Evolutionary conservation across 2,888 invertebrate genomes (phyloP).

Genomic region (Lepidocyrtinus sp.): DNA sequence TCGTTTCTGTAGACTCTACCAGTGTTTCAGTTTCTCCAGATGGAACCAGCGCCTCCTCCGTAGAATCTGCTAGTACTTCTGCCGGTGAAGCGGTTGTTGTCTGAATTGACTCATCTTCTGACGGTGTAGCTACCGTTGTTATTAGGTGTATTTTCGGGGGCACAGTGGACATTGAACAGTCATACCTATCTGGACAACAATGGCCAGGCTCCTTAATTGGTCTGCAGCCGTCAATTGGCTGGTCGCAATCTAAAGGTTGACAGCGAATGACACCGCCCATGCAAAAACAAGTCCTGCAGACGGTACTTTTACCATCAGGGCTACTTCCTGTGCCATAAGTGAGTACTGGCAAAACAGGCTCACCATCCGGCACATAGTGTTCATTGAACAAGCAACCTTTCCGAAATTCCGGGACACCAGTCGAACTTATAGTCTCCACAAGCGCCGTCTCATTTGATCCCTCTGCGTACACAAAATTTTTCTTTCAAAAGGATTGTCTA

Average conservation of each 20-base stretch:
- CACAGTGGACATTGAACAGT: conserved; percentile 40
- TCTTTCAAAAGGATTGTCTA: too few species aligned
- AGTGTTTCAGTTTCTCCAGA: too few species aligned
- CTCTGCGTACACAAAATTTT: too few species aligned
- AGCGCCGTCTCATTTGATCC: conserved; percentile 67
- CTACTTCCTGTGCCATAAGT: conserved; percentile 39
- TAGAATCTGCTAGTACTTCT: too few species aligned
- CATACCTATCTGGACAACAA: conserved; percentile 89
- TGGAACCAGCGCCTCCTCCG: too few species aligned
- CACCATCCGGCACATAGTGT: conserved; percentile 80
- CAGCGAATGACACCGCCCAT: conserved; percentile 82
- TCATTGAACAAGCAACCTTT: conserved; percentile 80
- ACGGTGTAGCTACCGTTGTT: too few species aligned
- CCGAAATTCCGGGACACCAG: conserved; percentile 69
- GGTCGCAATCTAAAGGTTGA: conserved; percentile 83
- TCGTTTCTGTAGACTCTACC: too few species aligned
- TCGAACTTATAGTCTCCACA: conserved; percentile 65
- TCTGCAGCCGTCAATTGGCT: conserved; percentile 82
- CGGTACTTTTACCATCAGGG: conserved; percentile 30
- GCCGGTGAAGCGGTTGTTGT: too few species aligned
- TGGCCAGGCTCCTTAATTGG: conserved; percentile 84
- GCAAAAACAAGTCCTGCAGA: conserved; percentile 87
- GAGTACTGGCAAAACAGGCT: conserved; percentile 75
- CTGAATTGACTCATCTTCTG: too few species aligned
- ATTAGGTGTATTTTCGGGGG: too few species aligned